Evolutionary conservation across 2,888 invertebrate genomes (phyloP).

Genomic region (Parnassius glacialis): DNA sequence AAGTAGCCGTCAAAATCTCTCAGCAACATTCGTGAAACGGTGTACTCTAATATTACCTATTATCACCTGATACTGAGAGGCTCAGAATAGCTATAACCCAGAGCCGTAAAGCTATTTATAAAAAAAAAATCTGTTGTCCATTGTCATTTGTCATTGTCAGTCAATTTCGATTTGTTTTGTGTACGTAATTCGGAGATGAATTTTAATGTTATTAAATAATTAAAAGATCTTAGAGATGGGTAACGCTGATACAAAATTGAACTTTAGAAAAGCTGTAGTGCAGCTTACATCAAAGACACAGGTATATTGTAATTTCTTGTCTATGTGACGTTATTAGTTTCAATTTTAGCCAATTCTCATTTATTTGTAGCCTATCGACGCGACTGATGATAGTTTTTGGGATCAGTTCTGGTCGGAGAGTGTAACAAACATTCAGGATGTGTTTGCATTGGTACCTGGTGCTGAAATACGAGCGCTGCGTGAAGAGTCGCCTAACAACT

Average conservation of each 20-base stretch:
- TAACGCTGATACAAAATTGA: constrained; percentile 98
- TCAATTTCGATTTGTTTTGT: constrained; percentile 52
- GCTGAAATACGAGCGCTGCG: constrained; percentile 94
- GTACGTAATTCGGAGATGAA: constrained; percentile 55
- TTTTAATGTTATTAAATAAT: constrained; percentile 48
- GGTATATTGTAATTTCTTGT: constrained; percentile 75
- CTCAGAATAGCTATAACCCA: too few species aligned
- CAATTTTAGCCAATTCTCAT: constrained; percentile 44
- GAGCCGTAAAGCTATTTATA: too few species aligned
- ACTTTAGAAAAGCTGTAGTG: constrained; percentile 98
- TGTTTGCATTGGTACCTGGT: constrained; percentile 97
- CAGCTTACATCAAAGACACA: constrained; percentile 98
- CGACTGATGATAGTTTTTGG: constrained; percentile 96
- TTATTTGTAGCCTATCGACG: constrained; percentile 90
- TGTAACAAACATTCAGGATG: constrained; percentile 95
- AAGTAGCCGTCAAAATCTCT: too few species aligned
- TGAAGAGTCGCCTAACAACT: constrained; percentile 96
- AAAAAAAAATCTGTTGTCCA: background rate
- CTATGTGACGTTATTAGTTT: constrained; percentile 30
- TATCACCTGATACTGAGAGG: too few species aligned
- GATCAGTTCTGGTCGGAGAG: constrained; percentile 99
- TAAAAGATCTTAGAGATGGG: constrained; percentile 86
- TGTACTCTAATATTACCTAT: too few species aligned
- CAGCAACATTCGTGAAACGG: too few species aligned
- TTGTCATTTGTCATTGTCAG: constrained; percentile 28